Percentiles rank a stretch among this genome's conserved stretches.
phyloP scores from a whole-genome alignment of 2,113 vertebrate species.

The Peromyscus leucopus region DNA sequence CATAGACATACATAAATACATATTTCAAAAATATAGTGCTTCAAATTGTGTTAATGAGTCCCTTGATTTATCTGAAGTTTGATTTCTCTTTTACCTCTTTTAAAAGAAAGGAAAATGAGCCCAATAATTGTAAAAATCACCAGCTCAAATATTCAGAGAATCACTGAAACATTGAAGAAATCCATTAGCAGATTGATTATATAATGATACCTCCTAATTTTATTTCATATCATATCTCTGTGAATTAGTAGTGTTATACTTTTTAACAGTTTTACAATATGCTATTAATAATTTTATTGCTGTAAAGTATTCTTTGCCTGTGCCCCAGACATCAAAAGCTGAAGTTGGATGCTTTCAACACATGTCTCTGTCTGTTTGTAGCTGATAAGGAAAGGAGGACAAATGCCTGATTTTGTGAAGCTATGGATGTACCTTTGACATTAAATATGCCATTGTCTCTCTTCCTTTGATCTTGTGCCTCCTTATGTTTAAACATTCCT shows the following conservation, averaged over 20 bases:
- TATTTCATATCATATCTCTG: background rate
- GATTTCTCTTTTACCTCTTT: background rate
- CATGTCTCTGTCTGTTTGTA: background rate
- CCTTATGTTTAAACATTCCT: background rate
- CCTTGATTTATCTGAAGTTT: background rate
- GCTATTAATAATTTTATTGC: background rate
- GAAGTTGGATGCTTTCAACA: accelerated
- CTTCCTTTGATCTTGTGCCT: background rate
- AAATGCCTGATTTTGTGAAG: background rate
- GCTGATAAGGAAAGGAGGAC: background rate
- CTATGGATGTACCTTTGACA: too few species aligned
- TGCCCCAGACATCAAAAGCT: background rate
- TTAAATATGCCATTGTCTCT: background rate
- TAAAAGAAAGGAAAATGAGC: conserved; percentile 11
- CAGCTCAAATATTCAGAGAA: background rate
- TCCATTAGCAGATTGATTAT: background rate
- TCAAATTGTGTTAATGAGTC: conserved; percentile 12
- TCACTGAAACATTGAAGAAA: background rate
- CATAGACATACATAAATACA: background rate
- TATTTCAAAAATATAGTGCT: background rate
- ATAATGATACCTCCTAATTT: background rate
- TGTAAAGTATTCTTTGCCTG: background rate
- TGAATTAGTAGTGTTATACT: background rate
- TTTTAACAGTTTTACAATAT: background rate
- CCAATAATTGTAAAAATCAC: background rate